These are phyloP conservation scores for Simalia tracyae DNA, from an alignment of 2,797 vertebrate genomes.

Conservation along the genomic window DNA sequence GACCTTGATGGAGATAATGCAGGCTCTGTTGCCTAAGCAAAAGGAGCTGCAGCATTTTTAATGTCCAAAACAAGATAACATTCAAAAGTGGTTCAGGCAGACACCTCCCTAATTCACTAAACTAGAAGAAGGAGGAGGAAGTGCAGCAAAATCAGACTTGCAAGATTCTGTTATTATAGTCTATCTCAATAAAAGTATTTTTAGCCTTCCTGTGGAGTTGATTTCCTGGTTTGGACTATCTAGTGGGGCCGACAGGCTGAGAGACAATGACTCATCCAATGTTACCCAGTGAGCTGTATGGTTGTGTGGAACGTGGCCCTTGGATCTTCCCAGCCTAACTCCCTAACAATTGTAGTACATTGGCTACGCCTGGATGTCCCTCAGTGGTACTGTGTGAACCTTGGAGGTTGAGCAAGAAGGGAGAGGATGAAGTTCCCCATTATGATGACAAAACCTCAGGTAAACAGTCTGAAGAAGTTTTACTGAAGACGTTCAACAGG, in stretches of 20 bases:
- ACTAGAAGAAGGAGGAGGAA: too few relatives aligned
- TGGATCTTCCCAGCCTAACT: neutral
- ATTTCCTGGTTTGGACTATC: too few relatives aligned
- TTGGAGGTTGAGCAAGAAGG: neutral
- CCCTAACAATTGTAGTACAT: neutral
- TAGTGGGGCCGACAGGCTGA: neutral
- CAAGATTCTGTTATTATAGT: too few relatives aligned
- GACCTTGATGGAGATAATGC: too few relatives aligned
- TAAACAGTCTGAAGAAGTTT: neutral
- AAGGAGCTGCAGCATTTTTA: too few relatives aligned
- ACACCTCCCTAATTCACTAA: too few relatives aligned
- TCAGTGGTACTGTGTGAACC: neutral
- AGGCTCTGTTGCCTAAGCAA: too few relatives aligned
- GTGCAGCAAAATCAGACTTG: too few relatives aligned
- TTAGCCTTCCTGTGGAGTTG: too few relatives aligned
- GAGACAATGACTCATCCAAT: neutral
- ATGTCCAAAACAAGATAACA: too few relatives aligned
- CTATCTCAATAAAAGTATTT: too few relatives aligned
- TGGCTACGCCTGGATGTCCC: neutral
- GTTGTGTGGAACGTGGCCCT: neutral
- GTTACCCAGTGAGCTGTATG: neutral
- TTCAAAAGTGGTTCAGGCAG: too few relatives aligned
- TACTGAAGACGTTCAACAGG: neutral
- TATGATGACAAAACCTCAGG: neutral
- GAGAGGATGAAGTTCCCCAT: neutral